These are phyloP conservation scores for Lepidonotus clava DNA, from an alignment of 2,888 invertebrate species.

Conservation along the genomic window DNA sequence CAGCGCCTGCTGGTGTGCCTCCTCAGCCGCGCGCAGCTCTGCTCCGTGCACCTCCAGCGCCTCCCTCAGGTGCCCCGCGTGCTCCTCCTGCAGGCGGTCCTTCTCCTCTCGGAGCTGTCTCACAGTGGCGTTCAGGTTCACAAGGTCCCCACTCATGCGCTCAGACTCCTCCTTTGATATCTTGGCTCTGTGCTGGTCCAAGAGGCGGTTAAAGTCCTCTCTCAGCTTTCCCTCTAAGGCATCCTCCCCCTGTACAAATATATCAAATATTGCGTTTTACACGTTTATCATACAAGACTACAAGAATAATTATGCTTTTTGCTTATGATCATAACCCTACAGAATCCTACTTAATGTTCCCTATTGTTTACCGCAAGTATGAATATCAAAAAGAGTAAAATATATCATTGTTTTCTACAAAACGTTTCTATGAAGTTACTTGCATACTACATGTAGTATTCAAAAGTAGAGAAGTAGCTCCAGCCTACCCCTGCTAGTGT, in stretches of 20 bases:
- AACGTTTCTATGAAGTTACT: too few species aligned
- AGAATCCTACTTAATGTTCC: too few species aligned
- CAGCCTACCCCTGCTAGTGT: slow-evolving; percentile 58
- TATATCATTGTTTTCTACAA: too few species aligned
- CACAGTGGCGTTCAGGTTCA: background rate
- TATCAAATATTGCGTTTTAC: too few species aligned
- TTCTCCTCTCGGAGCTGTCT: background rate
- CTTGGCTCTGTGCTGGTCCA: slow-evolving; percentile 54
- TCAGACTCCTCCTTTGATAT: background rate
- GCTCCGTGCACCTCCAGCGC: background rate
- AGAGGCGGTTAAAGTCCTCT: slow-evolving; percentile 68
- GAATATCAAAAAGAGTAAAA: too few species aligned
- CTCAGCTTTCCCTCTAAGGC: slow-evolving; percentile 68
- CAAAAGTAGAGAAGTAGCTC: too few species aligned
- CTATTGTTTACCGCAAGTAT: too few species aligned
- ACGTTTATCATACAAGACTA: too few species aligned
- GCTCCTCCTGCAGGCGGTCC: background rate
- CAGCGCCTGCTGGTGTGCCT: background rate
- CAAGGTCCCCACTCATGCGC: background rate
- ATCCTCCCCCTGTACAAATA: slow-evolving; percentile 68
- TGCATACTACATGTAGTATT: too few species aligned
- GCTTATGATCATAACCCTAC: too few species aligned
- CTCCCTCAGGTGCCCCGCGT: background rate
- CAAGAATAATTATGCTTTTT: too few species aligned
- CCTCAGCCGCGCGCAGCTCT: background rate